Conservation (phyloP, 2,888 invertebrate species). For the Zootermopsis nevadensis region DNA sequence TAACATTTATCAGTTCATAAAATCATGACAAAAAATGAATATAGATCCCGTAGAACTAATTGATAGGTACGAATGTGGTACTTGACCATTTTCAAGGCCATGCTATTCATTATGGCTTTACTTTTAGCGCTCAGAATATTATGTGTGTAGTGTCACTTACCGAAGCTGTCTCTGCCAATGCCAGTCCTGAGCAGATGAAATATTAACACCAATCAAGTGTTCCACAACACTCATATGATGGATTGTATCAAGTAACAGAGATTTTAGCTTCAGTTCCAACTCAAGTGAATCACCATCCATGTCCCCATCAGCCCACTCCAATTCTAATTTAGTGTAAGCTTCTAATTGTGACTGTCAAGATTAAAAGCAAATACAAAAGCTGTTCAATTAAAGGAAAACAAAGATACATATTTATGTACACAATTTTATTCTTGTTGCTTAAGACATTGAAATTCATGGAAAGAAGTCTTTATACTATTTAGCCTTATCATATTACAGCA, state of each 20-base stretch:
- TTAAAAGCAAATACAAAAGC: neutral
- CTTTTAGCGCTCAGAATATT: conserved; percentile 40
- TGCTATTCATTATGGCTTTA: no score
- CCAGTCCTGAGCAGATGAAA: conserved; percentile 82
- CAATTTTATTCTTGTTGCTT: no score
- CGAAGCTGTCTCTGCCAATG: conserved; percentile 95
- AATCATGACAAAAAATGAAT: no score
- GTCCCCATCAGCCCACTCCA: conserved; percentile 63
- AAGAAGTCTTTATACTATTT: no score
- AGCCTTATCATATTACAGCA: no score
- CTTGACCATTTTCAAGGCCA: neutral
- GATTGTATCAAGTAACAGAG: conserved; percentile 92
- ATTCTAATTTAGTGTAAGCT: conserved; percentile 65
- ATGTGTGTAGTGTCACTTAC: conserved; percentile 60
- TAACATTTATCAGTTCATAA: no score
- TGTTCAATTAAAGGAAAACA: no score
- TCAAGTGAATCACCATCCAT: conserved; percentile 67
- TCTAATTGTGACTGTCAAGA: conserved; percentile 64
- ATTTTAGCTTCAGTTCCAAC: conserved; percentile 87
- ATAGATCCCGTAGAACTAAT: no score
- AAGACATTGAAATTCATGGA: no score
- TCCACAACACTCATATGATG: conserved; percentile 89
- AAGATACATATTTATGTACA: no score
- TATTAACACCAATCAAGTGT: conserved; percentile 76
- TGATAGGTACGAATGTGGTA: no score